Percentiles rank a stretch among this genome's conserved stretches.
Evolutionary conservation across 2,888 invertebrate genomes (phyloP).

Genomic region (Axea sp.): DNA sequence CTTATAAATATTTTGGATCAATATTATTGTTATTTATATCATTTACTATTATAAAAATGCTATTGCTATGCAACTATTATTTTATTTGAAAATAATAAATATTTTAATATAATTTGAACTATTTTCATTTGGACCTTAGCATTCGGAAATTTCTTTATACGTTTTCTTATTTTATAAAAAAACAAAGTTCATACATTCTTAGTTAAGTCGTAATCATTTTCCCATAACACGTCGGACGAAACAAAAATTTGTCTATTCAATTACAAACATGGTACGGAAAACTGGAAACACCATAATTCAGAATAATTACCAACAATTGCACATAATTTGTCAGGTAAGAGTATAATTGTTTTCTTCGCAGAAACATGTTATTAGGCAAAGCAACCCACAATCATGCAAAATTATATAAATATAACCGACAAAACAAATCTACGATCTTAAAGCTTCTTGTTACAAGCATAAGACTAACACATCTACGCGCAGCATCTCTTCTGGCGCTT

Average conservation of each 20-base stretch:
- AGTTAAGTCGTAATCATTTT: not conserved
- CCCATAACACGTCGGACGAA: conserved; percentile 5
- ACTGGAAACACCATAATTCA: conserved; percentile 16
- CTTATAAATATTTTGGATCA: too few relatives aligned
- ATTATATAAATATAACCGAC: conserved; percentile 35
- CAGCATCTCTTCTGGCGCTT: not conserved
- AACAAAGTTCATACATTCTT: not conserved
- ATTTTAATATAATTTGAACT: too few relatives aligned
- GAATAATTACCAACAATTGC: conserved; percentile 19
- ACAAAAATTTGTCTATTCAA: conserved; percentile 6
- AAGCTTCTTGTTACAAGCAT: not conserved
- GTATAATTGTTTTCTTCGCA: conserved; percentile 31
- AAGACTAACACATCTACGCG: not conserved
- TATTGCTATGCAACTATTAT: too few relatives aligned
- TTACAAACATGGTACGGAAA: conserved; percentile 4
- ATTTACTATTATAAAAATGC: too few relatives aligned
- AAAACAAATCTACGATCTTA: conserved; percentile 16
- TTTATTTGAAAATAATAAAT: too few relatives aligned
- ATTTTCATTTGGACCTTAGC: too few relatives aligned
- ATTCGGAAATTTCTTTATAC: too few relatives aligned
- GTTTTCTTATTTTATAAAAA: too few relatives aligned
- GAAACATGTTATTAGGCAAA: conserved; percentile 20
- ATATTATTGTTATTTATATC: too few relatives aligned
- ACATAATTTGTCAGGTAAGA: conserved; percentile 38
- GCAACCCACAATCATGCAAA: conserved; percentile 20